These are phyloP conservation scores for Notamacropus eugenii DNA, from an alignment of 2,797 vertebrate species.

Conservation along the genomic window DNA sequence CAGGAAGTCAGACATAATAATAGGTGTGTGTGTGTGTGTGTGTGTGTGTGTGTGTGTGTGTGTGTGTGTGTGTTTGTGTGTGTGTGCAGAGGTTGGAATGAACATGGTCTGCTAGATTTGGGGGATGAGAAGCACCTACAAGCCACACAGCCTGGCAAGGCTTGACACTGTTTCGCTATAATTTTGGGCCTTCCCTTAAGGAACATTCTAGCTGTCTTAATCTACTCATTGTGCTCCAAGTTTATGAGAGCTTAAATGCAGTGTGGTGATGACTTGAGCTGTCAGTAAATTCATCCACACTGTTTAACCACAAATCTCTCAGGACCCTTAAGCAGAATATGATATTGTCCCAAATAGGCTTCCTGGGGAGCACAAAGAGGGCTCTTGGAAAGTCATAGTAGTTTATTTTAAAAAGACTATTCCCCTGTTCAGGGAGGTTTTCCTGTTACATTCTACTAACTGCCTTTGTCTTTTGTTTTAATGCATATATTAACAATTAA, in stretches of 20 bases:
- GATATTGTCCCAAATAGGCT: not conserved
- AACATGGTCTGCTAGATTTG: not conserved
- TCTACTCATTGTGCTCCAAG: not conserved
- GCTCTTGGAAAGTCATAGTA: constrained; percentile 54
- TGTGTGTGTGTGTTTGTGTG: not conserved
- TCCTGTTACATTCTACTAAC: constrained; percentile 66
- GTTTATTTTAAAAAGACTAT: constrained; percentile 69
- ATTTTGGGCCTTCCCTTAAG: not conserved
- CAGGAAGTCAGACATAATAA: not conserved
- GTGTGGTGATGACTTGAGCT: not conserved
- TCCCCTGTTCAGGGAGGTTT: constrained; percentile 66
- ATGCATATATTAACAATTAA: constrained; percentile 76
- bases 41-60: not conserved
- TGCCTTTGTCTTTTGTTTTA: constrained; percentile 68
- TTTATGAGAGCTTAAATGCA: not conserved
- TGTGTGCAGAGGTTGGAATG: not conserved
- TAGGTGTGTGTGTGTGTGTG: not conserved
- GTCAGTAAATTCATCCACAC: not conserved
- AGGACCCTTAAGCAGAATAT: constrained; percentile 13
- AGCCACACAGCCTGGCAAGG: not conserved
- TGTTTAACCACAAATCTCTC: constrained; percentile 5
- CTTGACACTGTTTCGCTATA: not conserved
- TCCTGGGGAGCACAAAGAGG: constrained; percentile 49
- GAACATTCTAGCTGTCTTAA: not conserved
- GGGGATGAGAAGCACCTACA: not conserved